Conservation (phyloP, 2,113 vertebrate species). For the Spea bombifrons region DNA sequence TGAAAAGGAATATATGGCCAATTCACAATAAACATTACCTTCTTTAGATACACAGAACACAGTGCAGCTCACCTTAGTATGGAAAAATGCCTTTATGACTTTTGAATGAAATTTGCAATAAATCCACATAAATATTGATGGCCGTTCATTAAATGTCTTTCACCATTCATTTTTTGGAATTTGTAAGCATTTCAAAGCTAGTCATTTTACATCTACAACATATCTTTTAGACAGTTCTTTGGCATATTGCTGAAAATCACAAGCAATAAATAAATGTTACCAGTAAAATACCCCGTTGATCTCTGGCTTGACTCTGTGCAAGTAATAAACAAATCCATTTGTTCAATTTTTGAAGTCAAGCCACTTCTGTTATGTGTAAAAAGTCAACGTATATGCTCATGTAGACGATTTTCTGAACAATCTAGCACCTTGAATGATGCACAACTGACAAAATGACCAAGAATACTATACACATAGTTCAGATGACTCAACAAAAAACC, state of each 20-base stretch:
- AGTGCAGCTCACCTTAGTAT: constrained; percentile 2
- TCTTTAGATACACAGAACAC: constrained; percentile 8
- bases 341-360: constrained; percentile 18
- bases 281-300: constrained; percentile 36
- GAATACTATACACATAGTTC: no score
- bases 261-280: constrained; percentile 27
- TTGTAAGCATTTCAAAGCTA: constrained; percentile 19
- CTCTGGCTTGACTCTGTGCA: constrained; percentile 1
- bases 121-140: constrained; percentile 31
- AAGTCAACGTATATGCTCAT: no score
- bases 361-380: constrained; percentile 30
- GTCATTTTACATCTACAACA: constrained; percentile 35
- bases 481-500: no score
- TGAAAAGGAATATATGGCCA: background rate
- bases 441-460: no score
- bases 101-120: constrained; percentile 22
- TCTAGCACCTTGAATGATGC: no score
- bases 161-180: constrained; percentile 35
- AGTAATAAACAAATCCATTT: constrained; percentile 40
- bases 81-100: constrained; percentile 26
- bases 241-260: constrained; percentile 38
- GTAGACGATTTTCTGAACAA: no score
- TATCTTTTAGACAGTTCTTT: constrained; percentile 35
- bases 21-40: constrained; percentile 18
- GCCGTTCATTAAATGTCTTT: constrained; percentile 38